These are phyloP conservation scores for Trachemys scripta DNA, from an alignment of 2,113 vertebrate species.

Conservation along the genomic window DNA sequence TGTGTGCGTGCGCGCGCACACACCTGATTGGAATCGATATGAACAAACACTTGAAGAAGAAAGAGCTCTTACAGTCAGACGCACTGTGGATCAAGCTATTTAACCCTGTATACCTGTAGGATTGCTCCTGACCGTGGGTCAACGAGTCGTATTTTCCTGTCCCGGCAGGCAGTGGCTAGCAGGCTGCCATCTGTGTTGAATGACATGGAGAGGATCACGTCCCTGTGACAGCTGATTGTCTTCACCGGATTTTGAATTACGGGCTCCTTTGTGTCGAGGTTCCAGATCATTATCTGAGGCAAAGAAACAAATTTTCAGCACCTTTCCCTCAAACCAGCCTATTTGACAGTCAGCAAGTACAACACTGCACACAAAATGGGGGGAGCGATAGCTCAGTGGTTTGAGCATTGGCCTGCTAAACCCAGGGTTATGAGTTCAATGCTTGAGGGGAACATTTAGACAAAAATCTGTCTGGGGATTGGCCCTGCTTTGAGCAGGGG, in stretches of 20 bases:
- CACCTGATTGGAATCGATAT: too few species aligned
- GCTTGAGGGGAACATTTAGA: too few species aligned
- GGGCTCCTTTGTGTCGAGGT: conserved; percentile 83
- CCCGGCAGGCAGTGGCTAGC: conserved; percentile 91
- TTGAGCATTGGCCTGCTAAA: too few species aligned
- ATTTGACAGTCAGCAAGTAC: background rate
- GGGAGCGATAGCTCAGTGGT: too few species aligned
- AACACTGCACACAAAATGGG: background rate
- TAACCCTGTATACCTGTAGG: conserved; percentile 79
- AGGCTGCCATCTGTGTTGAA: conserved; percentile 92
- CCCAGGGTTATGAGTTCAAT: too few species aligned
- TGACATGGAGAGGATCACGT: conserved; percentile 93
- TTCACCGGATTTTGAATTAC: conserved; percentile 85
- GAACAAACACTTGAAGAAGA: background rate
- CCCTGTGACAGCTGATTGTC: conserved; percentile 86
- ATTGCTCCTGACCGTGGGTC: conserved; percentile 85
- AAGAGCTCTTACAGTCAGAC: background rate
- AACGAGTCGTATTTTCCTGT: conserved; percentile 88
- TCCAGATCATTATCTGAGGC: conserved; percentile 93
- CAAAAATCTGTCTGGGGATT: too few species aligned
- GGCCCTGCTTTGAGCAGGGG: too few species aligned
- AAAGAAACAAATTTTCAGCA: conserved; percentile 19
- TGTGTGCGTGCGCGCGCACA: too few species aligned
- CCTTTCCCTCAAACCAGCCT: background rate
- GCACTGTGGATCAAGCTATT: background rate